Conservation (phyloP, 2,797 vertebrate genomes). For the Pangasius krempfi region DNA sequence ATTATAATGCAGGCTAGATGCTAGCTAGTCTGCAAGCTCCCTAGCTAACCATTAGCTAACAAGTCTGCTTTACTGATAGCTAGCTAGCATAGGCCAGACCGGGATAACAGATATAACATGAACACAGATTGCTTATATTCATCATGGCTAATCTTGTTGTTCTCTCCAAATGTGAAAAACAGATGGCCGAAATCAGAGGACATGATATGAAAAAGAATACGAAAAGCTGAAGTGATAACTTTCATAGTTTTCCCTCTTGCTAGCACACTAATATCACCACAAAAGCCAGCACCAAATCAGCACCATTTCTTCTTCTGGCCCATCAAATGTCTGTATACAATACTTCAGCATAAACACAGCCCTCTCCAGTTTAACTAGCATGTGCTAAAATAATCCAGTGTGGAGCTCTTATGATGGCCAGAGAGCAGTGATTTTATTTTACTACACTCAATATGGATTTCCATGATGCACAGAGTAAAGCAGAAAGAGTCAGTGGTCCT, state of each 20-base stretch:
- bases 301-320: not conserved
- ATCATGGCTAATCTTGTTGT: constrained; percentile 19
- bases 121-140: not conserved
- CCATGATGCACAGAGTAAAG: constrained; percentile 12
- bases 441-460: constrained; percentile 44
- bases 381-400: constrained; percentile 19
- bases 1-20: not conserved
- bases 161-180: constrained; percentile 44
- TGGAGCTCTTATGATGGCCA: not conserved
- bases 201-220: constrained; percentile 29
- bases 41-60: constrained; percentile 9
- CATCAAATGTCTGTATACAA: not conserved
- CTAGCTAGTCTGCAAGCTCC: not conserved
- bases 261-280: not conserved
- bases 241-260: constrained; percentile 16
- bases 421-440: constrained; percentile 32
- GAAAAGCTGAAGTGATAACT: constrained; percentile 5
- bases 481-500: not conserved
- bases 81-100: not conserved
- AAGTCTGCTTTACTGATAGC: not conserved
- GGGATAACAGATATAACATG: not conserved
- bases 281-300: not conserved
- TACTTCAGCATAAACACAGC: not conserved
- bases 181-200: constrained; percentile 34
- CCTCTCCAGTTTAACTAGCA: not conserved